Percentiles rank a stretch among this genome's conserved stretches.
phyloP scores from a whole-genome alignment of 2,797 vertebrate genomes.

The Atherinosoma microstoma region DNA sequence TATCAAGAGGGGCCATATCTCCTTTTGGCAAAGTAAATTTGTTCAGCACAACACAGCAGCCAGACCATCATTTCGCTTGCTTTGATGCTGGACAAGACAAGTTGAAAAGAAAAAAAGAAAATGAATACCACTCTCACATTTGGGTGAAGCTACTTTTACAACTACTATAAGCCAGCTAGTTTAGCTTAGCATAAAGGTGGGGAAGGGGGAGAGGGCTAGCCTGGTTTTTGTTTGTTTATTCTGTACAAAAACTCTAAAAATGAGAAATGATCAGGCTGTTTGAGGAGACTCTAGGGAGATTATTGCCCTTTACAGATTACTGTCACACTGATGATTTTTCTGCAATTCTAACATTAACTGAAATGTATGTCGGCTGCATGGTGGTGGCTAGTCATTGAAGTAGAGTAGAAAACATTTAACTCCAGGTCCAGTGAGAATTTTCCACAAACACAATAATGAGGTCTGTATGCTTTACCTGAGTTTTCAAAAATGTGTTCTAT shows the following conservation, averaged over 20 bases:
- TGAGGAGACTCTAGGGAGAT: neutral
- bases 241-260: neutral
- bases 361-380: too few relatives aligned
- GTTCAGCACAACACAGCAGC: too few relatives aligned
- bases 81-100: too few relatives aligned
- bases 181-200: constrained; percentile 6
- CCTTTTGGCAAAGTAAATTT: too few relatives aligned
- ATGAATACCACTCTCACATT: neutral
- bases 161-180: neutral
- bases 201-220: neutral
- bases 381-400: neutral
- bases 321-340: too few relatives aligned
- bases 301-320: neutral
- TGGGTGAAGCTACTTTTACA: neutral
- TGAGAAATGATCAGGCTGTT: neutral
- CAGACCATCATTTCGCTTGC: too few relatives aligned
- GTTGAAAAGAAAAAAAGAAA: too few relatives aligned
- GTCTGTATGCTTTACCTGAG: neutral
- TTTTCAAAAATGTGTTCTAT: neutral
- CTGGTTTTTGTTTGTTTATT: neutral
- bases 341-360: too few relatives aligned
- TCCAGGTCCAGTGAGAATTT: neutral
- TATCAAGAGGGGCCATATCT: too few relatives aligned
- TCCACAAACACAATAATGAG: neutral
- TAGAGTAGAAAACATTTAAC: neutral